Base-by-base conservation (phyloP, 2,797 vertebrate genomes). In the Masticophis lateralis region DNA sequence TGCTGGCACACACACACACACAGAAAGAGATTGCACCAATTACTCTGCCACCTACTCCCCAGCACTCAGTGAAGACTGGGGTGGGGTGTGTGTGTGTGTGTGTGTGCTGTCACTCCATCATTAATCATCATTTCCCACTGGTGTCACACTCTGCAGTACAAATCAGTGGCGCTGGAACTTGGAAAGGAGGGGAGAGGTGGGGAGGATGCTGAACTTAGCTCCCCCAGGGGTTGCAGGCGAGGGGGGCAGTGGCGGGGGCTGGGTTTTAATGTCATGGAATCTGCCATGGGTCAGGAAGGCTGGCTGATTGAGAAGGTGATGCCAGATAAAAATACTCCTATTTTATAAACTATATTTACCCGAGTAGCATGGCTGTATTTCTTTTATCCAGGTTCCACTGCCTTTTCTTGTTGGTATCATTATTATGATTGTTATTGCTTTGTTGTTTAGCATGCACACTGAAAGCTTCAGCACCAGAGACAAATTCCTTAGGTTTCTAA, bases 111-210 rank as follows among this genome's bases (percentile, higher is more conserved):
- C 89, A 28, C 5, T 90, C 37, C n/a, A n/a, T 86, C 92, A 90
- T 93, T 93, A 86, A 90, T 93, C 89, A 87, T 93, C 12, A 93
- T 90, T 57, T 90, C 89, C 83, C 83, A 37, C 89, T 14, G 32
- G 2, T 74, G 89, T 60, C 92, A 74, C 60, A 10, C 79, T 66
- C 92, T 59, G 53, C 83, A 57, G 61, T 9, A 61, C 79, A 90
- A 87, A 56, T 51, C 6, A 4, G 32, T 13, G 47, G 87, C 9
- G 25, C 53, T 74, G 61, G 27, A 7, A 27, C 57, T 20, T 47
- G 51, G 25, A n/a, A 32, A 60, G 74, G 37, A 79, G 20, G 20
- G 20, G 69, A 18, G n/a, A 12, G 37, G 37, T 22, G 37, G 37
- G 37, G 74, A 25, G 37, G 37, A 47, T 1, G 37, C 18, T 47